phyloP scores from a whole-genome alignment of 2,888 invertebrate species.

The Erpobdella octoculata region DNA sequence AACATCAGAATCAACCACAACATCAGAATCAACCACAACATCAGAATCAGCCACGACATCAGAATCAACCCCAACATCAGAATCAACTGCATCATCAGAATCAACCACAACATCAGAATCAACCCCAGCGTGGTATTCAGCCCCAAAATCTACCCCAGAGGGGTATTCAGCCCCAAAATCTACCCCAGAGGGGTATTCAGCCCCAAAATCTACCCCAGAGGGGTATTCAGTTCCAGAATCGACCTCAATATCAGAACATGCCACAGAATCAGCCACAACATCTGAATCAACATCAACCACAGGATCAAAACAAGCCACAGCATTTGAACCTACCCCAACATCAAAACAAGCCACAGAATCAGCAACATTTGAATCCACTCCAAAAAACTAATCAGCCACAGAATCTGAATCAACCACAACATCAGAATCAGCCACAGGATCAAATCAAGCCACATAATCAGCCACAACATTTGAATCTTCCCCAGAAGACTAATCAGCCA shows the following conservation, averaged over 20 bases:
- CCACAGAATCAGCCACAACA: neutral
- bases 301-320: neutral
- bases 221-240: neutral
- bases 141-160: too few relatives aligned
- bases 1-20: too few relatives aligned
- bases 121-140: too few relatives aligned
- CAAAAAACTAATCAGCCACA: neutral
- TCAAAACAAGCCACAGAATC: neutral
- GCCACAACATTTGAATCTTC: neutral
- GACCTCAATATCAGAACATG: neutral
- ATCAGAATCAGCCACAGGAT: neutral
- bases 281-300: neutral
- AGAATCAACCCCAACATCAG: too few relatives aligned
- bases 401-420: neutral
- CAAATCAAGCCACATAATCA: neutral
- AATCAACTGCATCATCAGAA: too few relatives aligned
- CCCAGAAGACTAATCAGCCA: neutral
- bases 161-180: too few relatives aligned
- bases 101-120: too few relatives aligned
- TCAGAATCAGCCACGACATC: too few relatives aligned
- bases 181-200: neutral
- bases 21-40: too few relatives aligned
- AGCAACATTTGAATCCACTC: neutral
- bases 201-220: neutral
- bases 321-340: neutral